Evolutionary conservation across 2,888 invertebrate species (phyloP), one percentile per base, ranked within the genome.

Genomic region (Drosophila kambysellisi): DNA sequence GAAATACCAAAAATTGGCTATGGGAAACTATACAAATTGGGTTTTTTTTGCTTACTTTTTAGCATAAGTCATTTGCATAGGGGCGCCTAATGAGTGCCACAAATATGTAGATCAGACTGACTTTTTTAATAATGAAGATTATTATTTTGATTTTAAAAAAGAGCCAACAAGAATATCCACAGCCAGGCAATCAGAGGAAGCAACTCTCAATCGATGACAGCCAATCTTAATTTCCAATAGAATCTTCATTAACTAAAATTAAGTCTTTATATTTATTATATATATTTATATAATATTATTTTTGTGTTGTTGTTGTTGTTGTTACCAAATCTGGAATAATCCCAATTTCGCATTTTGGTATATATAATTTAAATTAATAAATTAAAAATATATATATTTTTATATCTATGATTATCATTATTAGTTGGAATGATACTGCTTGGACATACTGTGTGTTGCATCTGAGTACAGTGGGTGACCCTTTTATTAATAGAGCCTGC

Each of bases 1-100:
- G 70, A 75, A 75, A 64, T 75, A 37, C 50, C 43, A 20, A 15
- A 43, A 15, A 15, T 32, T 20, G 20, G 41, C 20, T 1, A 20
- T 20, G 15, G 32, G 8, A n/a, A 20, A 20, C 3, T 41, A 8
- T 8, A 46, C 2, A 46, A 25, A 25, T 32, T n/a, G 12, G 0
- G 20, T 8, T 4, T 56, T 17, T 17, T 29, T 12, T 2, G 1
- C 0, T 12, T 12, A 2, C 2, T 25, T 29, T 17, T 50, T 3
- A 0, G 17, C 50, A 29, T 46, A 46, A 7, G 4, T 25, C 7
- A 20, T 46, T 7, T 43, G 11, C 0, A 43, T 11, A 43, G 20
- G 11, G 43, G 11, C 11, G 20, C 11, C 5, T 2, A 8, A 25
- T 25, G 15, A 25, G 46, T 25, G 25, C 8, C 8, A 15, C 2